A percentile compares a stretch with the other conserved stretches of the same genome.
Evolutionary conservation across 2,888 invertebrate genomes (phyloP).

Genomic region (Onchidella celtica): DNA sequence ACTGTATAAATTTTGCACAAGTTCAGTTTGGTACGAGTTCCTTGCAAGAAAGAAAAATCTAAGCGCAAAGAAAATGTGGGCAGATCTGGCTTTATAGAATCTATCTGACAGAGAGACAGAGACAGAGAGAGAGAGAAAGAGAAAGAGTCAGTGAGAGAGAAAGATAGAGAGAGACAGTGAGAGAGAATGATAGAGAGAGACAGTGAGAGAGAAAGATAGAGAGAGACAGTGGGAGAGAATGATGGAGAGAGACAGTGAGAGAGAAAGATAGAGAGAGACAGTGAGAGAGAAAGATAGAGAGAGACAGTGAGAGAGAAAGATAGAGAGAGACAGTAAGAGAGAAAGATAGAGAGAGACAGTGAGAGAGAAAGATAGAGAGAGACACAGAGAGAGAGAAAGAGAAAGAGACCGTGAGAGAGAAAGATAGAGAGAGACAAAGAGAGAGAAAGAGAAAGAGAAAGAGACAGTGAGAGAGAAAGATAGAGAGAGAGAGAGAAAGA

Average conservation of each 20-base stretch:
- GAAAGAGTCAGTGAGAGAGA: not conserved
- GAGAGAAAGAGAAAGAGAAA: too few relatives aligned
- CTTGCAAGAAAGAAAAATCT: too few relatives aligned
- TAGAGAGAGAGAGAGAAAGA: conserved; percentile 9
- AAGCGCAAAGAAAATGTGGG: too few relatives aligned
- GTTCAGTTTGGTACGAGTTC: too few relatives aligned
- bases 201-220: conserved; percentile 14
- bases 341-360: not conserved
- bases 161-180: not conserved
- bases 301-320: not conserved
- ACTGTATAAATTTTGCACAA: too few relatives aligned
- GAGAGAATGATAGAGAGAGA: conserved; percentile 1
- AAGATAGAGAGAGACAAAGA: conserved; percentile 1
- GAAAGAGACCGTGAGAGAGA: not conserved
- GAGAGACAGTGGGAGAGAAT: not conserved
- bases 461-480: too few relatives aligned
- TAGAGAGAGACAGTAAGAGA: too few relatives aligned
- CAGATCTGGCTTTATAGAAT: too few relatives aligned
- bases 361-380: conserved; percentile 12
- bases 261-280: too few relatives aligned
- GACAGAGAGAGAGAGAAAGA: conserved; percentile 19
- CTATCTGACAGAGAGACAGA: not conserved
- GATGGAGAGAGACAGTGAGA: too few relatives aligned
- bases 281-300: too few relatives aligned
- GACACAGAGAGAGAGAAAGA: conserved; percentile 19